phyloP scores from a whole-genome alignment of 2,797 vertebrate genomes.

The Gila robusta region DNA sequence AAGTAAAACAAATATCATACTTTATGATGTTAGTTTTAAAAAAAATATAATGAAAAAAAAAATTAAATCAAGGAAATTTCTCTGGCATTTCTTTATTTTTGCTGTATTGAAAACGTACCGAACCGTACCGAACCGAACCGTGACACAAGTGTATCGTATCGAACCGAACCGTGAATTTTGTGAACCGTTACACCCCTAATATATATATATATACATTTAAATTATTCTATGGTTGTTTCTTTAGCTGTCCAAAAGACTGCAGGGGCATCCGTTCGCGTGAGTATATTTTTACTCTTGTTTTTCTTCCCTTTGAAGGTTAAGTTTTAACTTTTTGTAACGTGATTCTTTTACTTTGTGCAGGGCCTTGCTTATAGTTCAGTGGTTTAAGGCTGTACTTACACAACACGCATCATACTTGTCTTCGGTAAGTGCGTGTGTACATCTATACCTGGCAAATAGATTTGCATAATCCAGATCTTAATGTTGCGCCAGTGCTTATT shows the following conservation, averaged over 20 bases:
- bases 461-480: neutral
- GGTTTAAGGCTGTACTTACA: conserved; percentile 92
- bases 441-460: neutral
- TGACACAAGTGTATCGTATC: too few relatives aligned
- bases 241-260: conserved; percentile 91
- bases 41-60: too few relatives aligned
- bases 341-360: conserved; percentile 72
- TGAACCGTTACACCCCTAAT: too few relatives aligned
- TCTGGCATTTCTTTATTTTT: too few relatives aligned
- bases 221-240: conserved; percentile 40
- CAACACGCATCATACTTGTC: conserved; percentile 94
- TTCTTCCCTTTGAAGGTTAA: neutral
- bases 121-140: too few relatives aligned
- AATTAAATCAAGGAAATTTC: too few relatives aligned
- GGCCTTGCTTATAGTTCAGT: conserved; percentile 90
- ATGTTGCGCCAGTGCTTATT: neutral
- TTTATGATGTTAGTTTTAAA: too few relatives aligned
- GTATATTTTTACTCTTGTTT: conserved; percentile 55
- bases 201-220: neutral
- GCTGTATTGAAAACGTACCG: too few relatives aligned
- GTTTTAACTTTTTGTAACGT: neutral
- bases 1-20: too few relatives aligned
- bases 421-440: conserved; percentile 84
- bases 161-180: too few relatives aligned
- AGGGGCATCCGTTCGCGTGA: conserved; percentile 92